A percentile compares a stretch with the other conserved stretches of the same genome.
Conservation (phyloP, 2,113 vertebrate species). For the Gallinago paraguaiae region DNA sequence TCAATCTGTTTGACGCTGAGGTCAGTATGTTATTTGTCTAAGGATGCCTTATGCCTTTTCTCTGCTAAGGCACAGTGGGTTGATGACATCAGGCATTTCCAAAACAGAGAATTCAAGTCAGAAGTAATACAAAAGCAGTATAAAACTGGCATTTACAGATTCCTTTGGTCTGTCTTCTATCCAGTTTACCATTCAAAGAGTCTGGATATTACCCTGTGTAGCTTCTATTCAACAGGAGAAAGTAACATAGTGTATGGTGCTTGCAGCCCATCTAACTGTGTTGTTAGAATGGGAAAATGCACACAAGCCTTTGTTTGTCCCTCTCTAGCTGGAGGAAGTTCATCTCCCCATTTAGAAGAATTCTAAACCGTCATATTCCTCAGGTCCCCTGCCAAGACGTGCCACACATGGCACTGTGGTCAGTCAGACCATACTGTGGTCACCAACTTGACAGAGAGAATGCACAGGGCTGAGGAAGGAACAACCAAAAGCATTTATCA, state of each 20-base stretch:
- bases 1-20: not conserved
- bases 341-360: not conserved
- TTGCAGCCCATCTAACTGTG: not conserved
- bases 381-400: not conserved
- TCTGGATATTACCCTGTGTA: not conserved
- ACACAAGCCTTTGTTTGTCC: not conserved
- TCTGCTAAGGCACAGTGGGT: not conserved
- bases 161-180: not conserved
- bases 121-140: not conserved
- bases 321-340: not conserved
- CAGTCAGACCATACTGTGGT: not conserved
- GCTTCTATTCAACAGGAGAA: not conserved
- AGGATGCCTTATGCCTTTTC: not conserved
- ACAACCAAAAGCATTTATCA: not conserved
- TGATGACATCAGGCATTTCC: not conserved
- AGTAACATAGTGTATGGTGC: not conserved
- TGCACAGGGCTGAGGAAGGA: not conserved
- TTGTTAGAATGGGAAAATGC: not conserved
- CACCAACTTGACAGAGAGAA: not conserved
- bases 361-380: not conserved
- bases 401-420: rapidly evolving
- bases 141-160: not conserved
- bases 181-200: not conserved
- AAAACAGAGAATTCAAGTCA: not conserved
- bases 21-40: not conserved